Base-by-base conservation (phyloP, 2,888 invertebrate genomes). In the Arrhopalites spinosus region DNA sequence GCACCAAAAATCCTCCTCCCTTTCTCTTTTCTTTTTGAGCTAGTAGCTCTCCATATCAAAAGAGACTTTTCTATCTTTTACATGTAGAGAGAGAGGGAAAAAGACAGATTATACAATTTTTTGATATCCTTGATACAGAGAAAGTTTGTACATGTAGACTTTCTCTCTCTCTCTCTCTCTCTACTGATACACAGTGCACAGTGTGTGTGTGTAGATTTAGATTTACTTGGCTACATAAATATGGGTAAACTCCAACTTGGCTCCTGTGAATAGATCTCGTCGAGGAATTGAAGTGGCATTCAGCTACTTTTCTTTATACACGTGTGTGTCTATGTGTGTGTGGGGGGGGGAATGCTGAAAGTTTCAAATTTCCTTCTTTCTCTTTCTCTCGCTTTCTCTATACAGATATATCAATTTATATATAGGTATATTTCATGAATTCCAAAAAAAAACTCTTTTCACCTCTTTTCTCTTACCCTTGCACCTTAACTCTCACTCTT, bases 181-280 rank as follows among this genome's bases (percentile, higher is more conserved):
- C 50, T 50, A 7, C 36, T n/a, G n/a, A n/a, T n/a, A n/a, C n/a
- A n/a, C n/a, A n/a, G 11, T 36, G 36, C 36, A 3, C 11, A 36
- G 36, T 36, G 11, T 36, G 11, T 11, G 36, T 36, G 36, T 36
- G 36, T 36, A 36, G 36, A 5, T 50, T 5, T 50, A 17, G 50
- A 50, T 50, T 50, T 50, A 50, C 50, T 50, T 50, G 50, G 15
- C 50, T 50, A 50, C 50, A 50, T 50, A 50, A 50, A 50, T 50
- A 50, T 50, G 50, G 50, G n/a, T n/a, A 50, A 50, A 50, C 15
- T 50, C n/a, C 50, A 15, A 50, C 50, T 50, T n/a, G 50, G 50
- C 50, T 50, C 50, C 50, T 17, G 50, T 50, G 50, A 50, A 50
- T 50, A n/a, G n/a, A 50, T n/a, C 50, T 50, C 50, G 36, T 7